phyloP scores from a whole-genome alignment of 1,140 invertebrate species.

The Papilio aristodemus region DNA sequence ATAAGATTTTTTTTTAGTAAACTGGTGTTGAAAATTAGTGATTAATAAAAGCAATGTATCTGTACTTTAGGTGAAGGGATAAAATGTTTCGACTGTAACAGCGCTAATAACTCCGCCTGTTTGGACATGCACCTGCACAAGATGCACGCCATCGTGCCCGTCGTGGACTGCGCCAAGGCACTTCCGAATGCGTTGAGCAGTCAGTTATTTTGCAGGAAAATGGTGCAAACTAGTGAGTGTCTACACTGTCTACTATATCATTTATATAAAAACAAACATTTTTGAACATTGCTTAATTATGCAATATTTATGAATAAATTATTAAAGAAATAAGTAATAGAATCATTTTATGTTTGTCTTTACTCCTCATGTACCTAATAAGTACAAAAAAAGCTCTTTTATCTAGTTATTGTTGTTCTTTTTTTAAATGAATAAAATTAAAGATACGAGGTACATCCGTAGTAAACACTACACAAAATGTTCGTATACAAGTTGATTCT shows the following conservation, averaged over 20 bases:
- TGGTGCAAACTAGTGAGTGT: conserved; percentile 56
- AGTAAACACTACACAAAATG: conserved; percentile 3
- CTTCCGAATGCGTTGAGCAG: conserved; percentile 41
- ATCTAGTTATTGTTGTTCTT: too few species aligned
- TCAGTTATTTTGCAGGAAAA: conserved; percentile 57
- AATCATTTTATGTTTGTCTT: too few species aligned
- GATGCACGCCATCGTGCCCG: conserved; percentile 46
- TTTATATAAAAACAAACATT: too few species aligned
- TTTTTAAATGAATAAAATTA: too few species aligned
- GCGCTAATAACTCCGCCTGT: conserved; percentile 63
- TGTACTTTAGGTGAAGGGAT: conserved; percentile 52
- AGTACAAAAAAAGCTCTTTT: too few species aligned
- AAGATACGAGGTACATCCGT: background rate
- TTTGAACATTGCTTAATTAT: too few species aligned
- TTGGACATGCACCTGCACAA: conserved; percentile 48
- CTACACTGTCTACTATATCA: background rate
- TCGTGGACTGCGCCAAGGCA: conserved; percentile 47
- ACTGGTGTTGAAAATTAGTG: background rate
- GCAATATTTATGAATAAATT: too few species aligned
- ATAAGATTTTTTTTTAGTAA: background rate
- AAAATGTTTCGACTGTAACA: conserved; percentile 64
- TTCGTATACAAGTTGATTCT: background rate
- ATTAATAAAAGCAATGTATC: background rate
- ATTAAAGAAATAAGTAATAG: too few species aligned
- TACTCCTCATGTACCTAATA: too few species aligned